These are phyloP conservation scores for Hanleya hanleyi DNA, from an alignment of 2,888 invertebrate species.

Conservation along the genomic window DNA sequence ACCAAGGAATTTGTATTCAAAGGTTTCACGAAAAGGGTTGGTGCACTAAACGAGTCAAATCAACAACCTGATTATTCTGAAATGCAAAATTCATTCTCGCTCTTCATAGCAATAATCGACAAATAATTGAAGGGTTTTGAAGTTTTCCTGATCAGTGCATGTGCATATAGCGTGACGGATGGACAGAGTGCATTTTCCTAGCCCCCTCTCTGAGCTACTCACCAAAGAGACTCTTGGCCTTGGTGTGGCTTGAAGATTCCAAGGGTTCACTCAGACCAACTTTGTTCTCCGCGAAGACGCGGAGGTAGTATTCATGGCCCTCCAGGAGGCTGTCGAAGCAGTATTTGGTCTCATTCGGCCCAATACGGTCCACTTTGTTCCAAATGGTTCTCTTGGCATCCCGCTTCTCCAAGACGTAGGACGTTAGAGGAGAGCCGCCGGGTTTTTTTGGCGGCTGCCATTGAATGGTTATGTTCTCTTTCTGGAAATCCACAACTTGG, in stretches of 20 bases:
- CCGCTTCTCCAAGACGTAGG: constrained; percentile 53
- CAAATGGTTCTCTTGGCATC: constrained; percentile 41
- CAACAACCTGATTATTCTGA: no score
- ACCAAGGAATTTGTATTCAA: no score
- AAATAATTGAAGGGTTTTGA: no score
- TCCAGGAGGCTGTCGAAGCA: constrained; percentile 41
- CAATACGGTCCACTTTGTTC: constrained; percentile 41
- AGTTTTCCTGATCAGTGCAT: no score
- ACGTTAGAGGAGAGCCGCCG: constrained; percentile 53
- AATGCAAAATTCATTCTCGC: no score
- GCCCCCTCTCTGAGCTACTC: no score
- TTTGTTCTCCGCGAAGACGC: constrained; percentile 75
- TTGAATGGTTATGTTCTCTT: constrained; percentile 33
- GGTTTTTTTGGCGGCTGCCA: constrained; percentile 45
- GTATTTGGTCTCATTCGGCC: constrained; percentile 34
- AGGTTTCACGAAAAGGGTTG: no score
- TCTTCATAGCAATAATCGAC: no score
- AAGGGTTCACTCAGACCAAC: constrained; percentile 87
- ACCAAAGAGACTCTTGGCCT: constrained; percentile 24
- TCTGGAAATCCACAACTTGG: constrained; percentile 40
- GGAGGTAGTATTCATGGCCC: constrained; percentile 60
- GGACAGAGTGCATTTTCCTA: no score
- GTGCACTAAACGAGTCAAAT: no score
- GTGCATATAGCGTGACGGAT: no score
- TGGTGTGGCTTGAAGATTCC: constrained; percentile 21